Conservation (phyloP, 2,113 vertebrate genomes). For the Rhinoptilus africanus region DNA sequence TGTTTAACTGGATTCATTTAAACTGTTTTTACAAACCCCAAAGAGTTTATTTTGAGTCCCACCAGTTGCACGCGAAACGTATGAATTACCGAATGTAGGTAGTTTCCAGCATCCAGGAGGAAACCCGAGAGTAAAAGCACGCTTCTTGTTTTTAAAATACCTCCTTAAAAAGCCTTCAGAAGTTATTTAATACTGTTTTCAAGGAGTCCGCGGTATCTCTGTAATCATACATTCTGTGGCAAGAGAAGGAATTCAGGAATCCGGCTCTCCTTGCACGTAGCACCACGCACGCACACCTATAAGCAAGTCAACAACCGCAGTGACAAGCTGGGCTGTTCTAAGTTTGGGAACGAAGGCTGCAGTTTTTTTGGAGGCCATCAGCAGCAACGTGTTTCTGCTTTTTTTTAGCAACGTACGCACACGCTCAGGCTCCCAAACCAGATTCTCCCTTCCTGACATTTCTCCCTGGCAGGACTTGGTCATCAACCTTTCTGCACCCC, state of each 20-base stretch:
- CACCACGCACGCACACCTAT: neutral
- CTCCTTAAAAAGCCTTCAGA: neutral
- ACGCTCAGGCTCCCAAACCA: neutral
- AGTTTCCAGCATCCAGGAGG: neutral
- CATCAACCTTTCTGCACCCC: neutral
- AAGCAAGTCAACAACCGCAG: neutral
- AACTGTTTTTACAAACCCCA: neutral
- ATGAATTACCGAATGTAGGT: neutral
- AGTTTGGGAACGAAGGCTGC: neutral
- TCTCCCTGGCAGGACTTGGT: neutral
- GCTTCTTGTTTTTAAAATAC: neutral
- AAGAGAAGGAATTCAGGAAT: neutral
- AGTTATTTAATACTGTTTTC: neutral
- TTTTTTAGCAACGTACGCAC: fast-evolving
- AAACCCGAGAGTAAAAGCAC: neutral
- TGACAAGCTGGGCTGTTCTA: neutral
- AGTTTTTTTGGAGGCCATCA: neutral
- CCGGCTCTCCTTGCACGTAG: neutral
- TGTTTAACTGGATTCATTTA: neutral
- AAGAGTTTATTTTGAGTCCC: neutral
- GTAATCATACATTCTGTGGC: neutral
- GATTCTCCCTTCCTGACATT: neutral
- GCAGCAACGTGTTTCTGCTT: neutral
- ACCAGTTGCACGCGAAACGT: neutral
- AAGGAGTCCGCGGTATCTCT: neutral